phyloP scores from a whole-genome alignment of 2,113 vertebrate genomes.

The Fregata magnificens region DNA sequence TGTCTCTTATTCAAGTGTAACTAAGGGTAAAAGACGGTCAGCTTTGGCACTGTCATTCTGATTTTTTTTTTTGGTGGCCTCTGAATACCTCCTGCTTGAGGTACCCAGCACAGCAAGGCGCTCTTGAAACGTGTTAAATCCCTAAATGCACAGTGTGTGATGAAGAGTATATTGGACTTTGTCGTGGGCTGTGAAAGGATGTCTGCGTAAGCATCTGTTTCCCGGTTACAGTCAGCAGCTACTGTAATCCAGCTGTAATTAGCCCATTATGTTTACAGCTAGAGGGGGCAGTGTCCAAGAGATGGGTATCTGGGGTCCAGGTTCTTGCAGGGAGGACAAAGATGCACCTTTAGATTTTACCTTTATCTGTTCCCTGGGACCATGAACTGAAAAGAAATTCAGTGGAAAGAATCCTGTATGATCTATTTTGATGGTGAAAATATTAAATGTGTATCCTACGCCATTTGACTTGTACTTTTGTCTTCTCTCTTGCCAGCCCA shows the following conservation, averaged over 20 bases:
- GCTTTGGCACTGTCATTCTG: not conserved
- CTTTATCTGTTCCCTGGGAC: not conserved
- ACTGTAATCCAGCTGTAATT: not conserved
- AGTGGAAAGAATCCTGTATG: not conserved
- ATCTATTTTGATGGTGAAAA: not conserved
- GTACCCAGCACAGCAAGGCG: not conserved
- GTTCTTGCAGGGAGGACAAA: not conserved
- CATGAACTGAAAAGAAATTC: not conserved
- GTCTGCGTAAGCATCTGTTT: not conserved
- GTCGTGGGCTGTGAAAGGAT: not conserved
- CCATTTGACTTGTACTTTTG: not conserved
- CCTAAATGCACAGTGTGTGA: accelerated
- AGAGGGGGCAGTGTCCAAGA: not conserved
- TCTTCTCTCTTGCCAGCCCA: slow-evolving; percentile 82
- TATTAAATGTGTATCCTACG: accelerated
- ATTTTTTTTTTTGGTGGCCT: not conserved
- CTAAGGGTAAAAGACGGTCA: accelerated
- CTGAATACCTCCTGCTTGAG: not conserved
- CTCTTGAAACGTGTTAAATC: not conserved
- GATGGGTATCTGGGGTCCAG: not conserved
- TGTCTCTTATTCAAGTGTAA: not conserved
- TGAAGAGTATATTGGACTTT: accelerated
- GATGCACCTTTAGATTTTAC: not conserved
- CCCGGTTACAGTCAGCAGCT: not conserved
- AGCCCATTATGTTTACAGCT: not conserved